Evolutionary conservation across 64 coral and sea anemone species (phyloP), one percentile per base, ranked within the genome.

Genomic region (Anthopleura sola): DNA sequence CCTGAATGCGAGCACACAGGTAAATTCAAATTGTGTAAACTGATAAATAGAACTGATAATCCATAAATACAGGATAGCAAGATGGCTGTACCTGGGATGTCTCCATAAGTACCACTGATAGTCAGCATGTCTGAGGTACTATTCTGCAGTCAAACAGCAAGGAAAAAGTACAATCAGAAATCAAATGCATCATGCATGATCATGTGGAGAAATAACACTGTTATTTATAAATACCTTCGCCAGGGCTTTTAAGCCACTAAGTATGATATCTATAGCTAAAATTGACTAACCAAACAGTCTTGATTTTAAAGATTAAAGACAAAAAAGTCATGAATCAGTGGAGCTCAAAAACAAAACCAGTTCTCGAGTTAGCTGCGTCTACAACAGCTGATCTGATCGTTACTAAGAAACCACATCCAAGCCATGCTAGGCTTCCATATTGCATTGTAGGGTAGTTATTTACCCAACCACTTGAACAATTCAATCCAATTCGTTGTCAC

Each of bases 41-140:
- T 12, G 11, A 15, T 12, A 53, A 53, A 17, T 12, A 13, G 50
- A 53, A 12, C 1, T 15, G 50, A 17, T 53, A 2, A 53, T 53
- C 14, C 6, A 15, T 13, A 53, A 53, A 53, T 44, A 44, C 40
- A 44, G 40, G 40, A 44, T 3, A 44, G 40, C 40, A 44, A 44
- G 40, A 44, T 44, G 9, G 40, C 40, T 44, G 40, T 85, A 95
- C 86, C 93, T 38, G 75, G 82, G 28, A 74, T 56, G 81, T 95
- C 90, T 55, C 82, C 49, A 85, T 86, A 92, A 44, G 89, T 90
- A 19, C 90, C 93, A 86, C 62, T 89, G 28, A 88, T 82, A 2
- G 89, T 88, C 82, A 91, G 33, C 89, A 95, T 88, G 18, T 60
- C 60, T 44, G 80, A 78, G 49, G 44, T 90, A n/a, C n/a, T n/a